Percentiles rank a stretch among this genome's conserved stretches.
Evolutionary conservation across 2,888 invertebrate species (phyloP).

Genomic region (Dendrolimus houi): DNA sequence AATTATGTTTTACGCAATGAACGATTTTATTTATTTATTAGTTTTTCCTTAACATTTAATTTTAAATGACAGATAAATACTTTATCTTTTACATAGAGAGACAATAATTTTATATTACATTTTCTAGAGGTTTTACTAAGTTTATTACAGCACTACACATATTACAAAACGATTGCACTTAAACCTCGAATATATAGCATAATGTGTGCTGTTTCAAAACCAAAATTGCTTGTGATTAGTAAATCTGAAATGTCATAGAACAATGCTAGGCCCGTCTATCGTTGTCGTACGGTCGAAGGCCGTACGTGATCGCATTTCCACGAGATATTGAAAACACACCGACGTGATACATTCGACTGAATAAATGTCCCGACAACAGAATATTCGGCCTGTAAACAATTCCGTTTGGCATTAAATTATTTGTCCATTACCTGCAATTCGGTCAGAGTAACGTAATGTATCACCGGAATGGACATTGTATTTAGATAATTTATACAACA

Average conservation of each 20-base stretch:
- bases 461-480: neutral
- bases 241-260: conserved; percentile 73
- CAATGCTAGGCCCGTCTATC: conserved; percentile 53
- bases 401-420: neutral
- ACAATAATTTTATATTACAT: too few relatives aligned
- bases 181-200: conserved; percentile 39
- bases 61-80: too few relatives aligned
- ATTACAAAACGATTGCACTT: too few relatives aligned
- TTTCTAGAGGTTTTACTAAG: too few relatives aligned
- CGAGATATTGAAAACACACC: conserved; percentile 46
- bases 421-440: neutral
- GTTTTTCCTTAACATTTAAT: too few relatives aligned
- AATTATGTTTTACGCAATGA: too few relatives aligned
- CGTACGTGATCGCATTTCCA: conserved; percentile 70
- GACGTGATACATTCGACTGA: neutral
- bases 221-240: conserved; percentile 72
- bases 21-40: too few relatives aligned
- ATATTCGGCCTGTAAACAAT: neutral
- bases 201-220: conserved; percentile 65
- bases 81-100: too few relatives aligned
- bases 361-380: neutral
- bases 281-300: conserved; percentile 58
- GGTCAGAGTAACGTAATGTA: neutral
- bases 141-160: too few relatives aligned
- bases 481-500: neutral